phyloP scores from a whole-genome alignment of 2,888 invertebrate genomes.

The Drosophila bunnanda region DNA sequence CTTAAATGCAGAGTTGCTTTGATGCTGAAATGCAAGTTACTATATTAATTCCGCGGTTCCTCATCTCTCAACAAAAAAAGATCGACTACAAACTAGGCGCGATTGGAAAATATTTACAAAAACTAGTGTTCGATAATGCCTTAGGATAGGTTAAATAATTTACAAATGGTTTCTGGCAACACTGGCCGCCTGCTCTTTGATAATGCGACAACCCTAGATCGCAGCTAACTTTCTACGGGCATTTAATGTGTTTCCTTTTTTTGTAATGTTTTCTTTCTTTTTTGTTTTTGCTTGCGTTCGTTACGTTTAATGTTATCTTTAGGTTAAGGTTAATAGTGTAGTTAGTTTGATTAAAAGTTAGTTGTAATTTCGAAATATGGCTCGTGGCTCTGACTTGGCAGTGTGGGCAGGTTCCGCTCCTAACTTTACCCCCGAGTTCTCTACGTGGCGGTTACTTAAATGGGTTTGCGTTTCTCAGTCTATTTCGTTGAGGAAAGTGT shows the following conservation, averaged over 20 bases:
- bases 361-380: constrained; percentile 78
- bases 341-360: constrained; percentile 79
- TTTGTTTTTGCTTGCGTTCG: constrained; percentile 24
- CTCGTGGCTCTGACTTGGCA: constrained; percentile 81
- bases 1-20: constrained; percentile 78
- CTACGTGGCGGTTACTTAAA: constrained; percentile 47
- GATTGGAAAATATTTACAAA: constrained; percentile 70
- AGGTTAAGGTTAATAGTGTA: constrained; percentile 80
- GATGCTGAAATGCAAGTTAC: constrained; percentile 78
- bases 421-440: constrained; percentile 50
- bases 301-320: constrained; percentile 59
- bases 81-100: constrained; percentile 65
- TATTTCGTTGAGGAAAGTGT: constrained; percentile 74
- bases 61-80: constrained; percentile 51
- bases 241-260: constrained; percentile 56
- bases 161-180: constrained; percentile 78
- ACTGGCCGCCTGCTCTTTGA: constrained; percentile 64
- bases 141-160: constrained; percentile 78
- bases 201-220: constrained; percentile 64
- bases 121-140: constrained; percentile 70
- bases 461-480: constrained; percentile 77
- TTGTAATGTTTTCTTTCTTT: constrained; percentile 20
- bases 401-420: constrained; percentile 67
- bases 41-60: constrained; percentile 34
- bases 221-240: constrained; percentile 61